A percentile compares a stretch with the other conserved stretches of the same genome.
These are phyloP conservation scores for Osmerus mordax DNA, from an alignment of 2,113 vertebrate genomes.

Conservation along the genomic window DNA sequence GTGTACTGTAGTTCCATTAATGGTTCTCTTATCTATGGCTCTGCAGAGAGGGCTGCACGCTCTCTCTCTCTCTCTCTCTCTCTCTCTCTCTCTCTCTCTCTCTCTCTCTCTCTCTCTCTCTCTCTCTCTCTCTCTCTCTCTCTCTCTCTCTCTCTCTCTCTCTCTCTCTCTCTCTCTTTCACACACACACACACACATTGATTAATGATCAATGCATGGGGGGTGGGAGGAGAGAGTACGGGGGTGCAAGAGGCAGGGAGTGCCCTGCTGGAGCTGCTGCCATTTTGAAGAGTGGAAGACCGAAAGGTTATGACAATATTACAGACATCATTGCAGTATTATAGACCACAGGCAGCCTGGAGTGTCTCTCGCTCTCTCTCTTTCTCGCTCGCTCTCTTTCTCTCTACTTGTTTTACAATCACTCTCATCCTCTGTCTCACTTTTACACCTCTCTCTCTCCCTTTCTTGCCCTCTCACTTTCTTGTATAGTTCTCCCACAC, in stretches of 20 bases:
- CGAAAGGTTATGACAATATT: background rate
- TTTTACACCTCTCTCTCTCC: background rate
- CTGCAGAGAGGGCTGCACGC: background rate
- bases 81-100: background rate
- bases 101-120: conserved; percentile 1
- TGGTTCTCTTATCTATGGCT: conserved; percentile 1
- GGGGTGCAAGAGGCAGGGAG: background rate
- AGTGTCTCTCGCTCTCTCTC: background rate
- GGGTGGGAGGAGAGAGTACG: background rate
- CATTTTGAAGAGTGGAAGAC: conserved; percentile 2
- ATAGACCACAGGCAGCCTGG: background rate
- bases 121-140: conserved; percentile 1
- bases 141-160: background rate
- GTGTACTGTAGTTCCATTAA: background rate
- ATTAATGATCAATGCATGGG: background rate
- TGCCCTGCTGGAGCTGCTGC: conserved; percentile 1
- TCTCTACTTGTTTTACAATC: background rate
- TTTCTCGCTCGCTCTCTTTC: background rate
- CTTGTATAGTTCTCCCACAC: too few species aligned
- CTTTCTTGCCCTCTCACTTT: background rate
- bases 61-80: background rate
- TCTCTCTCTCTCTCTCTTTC: background rate
- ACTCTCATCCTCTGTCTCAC: background rate
- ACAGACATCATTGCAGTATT: background rate
- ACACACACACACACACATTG: background rate